phyloP scores from a whole-genome alignment of 37 sponge, comb jelly and placozoan species.

The Cladorhizidae sp. region DNA sequence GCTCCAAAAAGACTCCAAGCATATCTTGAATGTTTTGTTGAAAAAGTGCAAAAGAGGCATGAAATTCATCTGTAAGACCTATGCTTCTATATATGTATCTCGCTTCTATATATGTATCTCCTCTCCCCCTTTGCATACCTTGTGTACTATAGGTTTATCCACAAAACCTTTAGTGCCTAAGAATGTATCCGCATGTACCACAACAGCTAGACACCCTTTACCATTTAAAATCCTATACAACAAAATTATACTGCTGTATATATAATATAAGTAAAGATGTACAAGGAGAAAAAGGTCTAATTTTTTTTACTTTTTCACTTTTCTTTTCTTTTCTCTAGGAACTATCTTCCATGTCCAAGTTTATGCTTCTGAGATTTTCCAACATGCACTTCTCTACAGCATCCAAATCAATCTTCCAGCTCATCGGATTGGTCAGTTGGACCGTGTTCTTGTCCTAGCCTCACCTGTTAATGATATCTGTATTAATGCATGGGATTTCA shows the following conservation, averaged over 20 bases:
- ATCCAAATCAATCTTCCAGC: slow-evolving; percentile 55
- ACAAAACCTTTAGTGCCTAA: too few species aligned
- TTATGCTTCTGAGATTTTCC: background rate
- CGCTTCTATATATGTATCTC: too few species aligned
- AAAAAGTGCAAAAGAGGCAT: too few species aligned
- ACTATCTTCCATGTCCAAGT: slow-evolving; percentile 42
- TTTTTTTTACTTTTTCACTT: background rate
- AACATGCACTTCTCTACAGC: slow-evolving; percentile 59
- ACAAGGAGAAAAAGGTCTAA: background rate
- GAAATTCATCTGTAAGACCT: too few species aligned
- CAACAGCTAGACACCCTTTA: too few species aligned
- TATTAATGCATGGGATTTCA: slow-evolving; percentile 64
- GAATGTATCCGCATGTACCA: too few species aligned
- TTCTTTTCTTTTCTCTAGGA: slow-evolving; percentile 35
- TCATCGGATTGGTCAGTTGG: slow-evolving; percentile 52
- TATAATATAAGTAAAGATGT: background rate
- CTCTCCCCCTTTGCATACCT: too few species aligned
- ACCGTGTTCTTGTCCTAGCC: slow-evolving; percentile 56
- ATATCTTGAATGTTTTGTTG: too few species aligned
- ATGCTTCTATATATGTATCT: too few species aligned
- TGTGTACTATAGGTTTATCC: too few species aligned
- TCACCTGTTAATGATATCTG: slow-evolving; percentile 67
- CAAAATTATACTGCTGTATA: background rate
- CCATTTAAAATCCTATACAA: background rate
- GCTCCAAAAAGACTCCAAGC: too few species aligned